Evolutionary conservation across 2,797 vertebrate genomes (phyloP), one percentile per base, ranked within the genome.

Genomic region (Mastacembelus armatus): DNA sequence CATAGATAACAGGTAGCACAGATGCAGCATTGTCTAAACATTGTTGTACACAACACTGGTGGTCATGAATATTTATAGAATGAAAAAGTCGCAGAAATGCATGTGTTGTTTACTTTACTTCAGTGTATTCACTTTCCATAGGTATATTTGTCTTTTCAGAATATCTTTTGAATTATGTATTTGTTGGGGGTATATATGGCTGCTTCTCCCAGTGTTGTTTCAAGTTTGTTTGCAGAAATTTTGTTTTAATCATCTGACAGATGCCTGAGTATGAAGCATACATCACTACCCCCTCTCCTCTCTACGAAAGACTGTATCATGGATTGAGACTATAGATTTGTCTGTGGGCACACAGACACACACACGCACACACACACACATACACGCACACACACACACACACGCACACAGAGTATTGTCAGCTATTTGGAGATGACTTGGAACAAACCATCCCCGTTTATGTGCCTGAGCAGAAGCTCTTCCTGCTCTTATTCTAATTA

Each of bases 401-500:
- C 44, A 66, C 45, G 38, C 14, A 14, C 5, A 4, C 21, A 58
- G 42, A 71, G 63, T 64, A 74, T 48, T 24, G 15, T 24, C 4
- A 29, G 47, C 40, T 52, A 12, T 67, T 73, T 62, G 67, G 71
- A 71, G 70, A 76, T 58, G 70, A 76, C 84, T 77, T 27, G 29
- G 27, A 85, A 84, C 60, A 89, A 71, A 47, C 50, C 36, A 85
- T 83, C 82, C 70, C 62, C 44, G 74, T 59, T 71, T 56, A 56
- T 65, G 75, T 69, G 62, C 75, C 74, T 73, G 66, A 52, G 66
- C 62, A 29, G 69, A 71, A 76, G 55, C 84, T 85, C 84, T 72
- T 88, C 82, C 85, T 89, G 88, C 74, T 74, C 84, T 68, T 74
- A 68, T 67, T 74, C 81, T 87, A 91, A 91, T 90, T 92, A 92